Conservation (phyloP, 2,888 invertebrate species). For the Euzophera pinguis region DNA sequence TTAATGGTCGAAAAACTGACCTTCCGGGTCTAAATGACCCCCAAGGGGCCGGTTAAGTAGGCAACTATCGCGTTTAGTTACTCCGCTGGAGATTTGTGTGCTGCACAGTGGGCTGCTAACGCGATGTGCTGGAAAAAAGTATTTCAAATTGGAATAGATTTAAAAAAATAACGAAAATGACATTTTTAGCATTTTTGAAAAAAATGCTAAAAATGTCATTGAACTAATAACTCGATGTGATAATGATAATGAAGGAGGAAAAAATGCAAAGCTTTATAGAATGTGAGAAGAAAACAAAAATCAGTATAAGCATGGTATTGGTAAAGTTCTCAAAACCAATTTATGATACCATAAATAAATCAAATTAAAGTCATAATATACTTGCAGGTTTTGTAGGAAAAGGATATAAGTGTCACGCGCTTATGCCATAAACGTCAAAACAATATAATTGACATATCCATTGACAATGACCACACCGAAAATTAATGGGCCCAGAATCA, state of each 20-base stretch:
- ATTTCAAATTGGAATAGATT: too few relatives aligned
- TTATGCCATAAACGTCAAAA: conserved; percentile 1
- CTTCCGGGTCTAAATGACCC: conserved; percentile 62
- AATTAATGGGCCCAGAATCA: conserved; percentile 14
- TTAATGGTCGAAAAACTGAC: conserved; percentile 77
- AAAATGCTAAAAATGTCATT: too few relatives aligned
- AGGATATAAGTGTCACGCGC: neutral
- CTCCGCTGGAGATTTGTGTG: conserved; percentile 31
- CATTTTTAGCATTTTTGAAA: too few relatives aligned
- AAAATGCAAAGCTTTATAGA: too few relatives aligned
- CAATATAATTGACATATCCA: conserved; percentile 6
- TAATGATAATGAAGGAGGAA: too few relatives aligned
- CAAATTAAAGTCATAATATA: too few relatives aligned
- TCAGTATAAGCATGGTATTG: too few relatives aligned
- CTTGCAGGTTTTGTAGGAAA: too few relatives aligned
- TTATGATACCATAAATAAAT: neutral
- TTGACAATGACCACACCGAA: neutral
- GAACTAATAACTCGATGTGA: too few relatives aligned
- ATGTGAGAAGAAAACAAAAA: too few relatives aligned
- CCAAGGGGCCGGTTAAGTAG: conserved; percentile 60
- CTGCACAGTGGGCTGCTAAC: conserved; percentile 30
- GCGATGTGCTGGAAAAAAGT: too few relatives aligned
- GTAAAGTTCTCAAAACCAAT: neutral
- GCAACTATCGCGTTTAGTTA: conserved; percentile 42
- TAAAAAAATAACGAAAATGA: too few relatives aligned